phyloP scores from a whole-genome alignment of 2,113 vertebrate genomes.

The Jaculus jaculus region DNA sequence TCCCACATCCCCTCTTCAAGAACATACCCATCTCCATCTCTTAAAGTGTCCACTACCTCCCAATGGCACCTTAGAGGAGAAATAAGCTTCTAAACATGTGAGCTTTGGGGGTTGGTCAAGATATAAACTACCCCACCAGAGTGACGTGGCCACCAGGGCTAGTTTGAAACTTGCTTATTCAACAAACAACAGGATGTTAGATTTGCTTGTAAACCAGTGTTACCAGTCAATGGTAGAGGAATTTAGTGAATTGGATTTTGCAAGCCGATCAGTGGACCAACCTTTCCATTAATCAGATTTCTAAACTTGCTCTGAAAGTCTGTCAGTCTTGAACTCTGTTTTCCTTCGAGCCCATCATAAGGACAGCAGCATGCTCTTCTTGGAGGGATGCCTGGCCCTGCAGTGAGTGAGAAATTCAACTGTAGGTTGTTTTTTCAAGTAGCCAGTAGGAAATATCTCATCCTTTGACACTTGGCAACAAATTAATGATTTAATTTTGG shows the following conservation, averaged over 20 bases:
- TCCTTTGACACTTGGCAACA: neutral
- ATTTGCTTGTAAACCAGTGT: neutral
- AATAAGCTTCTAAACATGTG: neutral
- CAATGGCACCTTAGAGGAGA: no score
- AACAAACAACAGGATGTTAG: neutral
- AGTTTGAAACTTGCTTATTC: constrained; percentile 9
- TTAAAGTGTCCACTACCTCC: neutral
- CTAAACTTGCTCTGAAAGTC: no score
- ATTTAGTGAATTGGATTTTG: no score
- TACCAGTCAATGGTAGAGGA: no score
- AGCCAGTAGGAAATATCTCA: neutral
- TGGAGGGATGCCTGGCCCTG: no score
- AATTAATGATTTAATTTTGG: neutral
- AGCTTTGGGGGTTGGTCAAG: neutral
- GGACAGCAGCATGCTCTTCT: no score
- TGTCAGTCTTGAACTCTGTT: no score
- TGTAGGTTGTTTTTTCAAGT: neutral
- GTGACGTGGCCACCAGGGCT: neutral
- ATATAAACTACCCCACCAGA: neutral
- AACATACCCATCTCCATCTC: neutral
- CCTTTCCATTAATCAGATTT: no score
- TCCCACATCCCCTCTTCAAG: neutral
- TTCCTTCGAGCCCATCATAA: no score
- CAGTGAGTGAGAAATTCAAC: neutral
- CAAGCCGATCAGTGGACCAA: no score